phyloP scores from a whole-genome alignment of 2,797 vertebrate species.

The Anguilla obscura region DNA sequence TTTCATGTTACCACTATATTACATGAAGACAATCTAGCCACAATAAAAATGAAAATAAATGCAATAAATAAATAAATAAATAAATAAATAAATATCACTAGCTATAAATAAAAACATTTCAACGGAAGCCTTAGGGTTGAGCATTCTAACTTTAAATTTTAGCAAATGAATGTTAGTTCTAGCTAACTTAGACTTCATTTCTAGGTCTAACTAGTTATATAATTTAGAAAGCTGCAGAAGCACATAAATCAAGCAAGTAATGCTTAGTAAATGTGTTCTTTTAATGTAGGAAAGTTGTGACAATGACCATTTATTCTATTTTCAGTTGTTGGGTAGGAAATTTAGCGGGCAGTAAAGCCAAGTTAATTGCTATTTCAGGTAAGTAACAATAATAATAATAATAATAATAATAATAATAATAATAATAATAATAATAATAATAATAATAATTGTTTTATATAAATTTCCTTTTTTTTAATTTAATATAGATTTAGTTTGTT shows the following conservation, averaged over 20 bases:
- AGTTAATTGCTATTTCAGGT: too few relatives aligned
- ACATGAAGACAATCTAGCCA: too few relatives aligned
- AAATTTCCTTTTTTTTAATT: background rate
- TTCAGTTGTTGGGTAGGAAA: too few relatives aligned
- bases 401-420: background rate
- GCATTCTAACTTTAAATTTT: background rate
- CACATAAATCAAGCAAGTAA: background rate
- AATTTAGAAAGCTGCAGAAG: background rate
- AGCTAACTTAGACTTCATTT: background rate
- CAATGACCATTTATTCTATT: too few relatives aligned
- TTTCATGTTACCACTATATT: too few relatives aligned
- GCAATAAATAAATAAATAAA: too few relatives aligned
- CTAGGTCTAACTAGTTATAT: background rate
- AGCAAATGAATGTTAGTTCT: background rate
- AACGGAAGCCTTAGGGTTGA: too few relatives aligned
- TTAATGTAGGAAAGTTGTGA: background rate
- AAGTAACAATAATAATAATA: too few relatives aligned
- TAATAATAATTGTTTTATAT: background rate
- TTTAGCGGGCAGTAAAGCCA: too few relatives aligned
- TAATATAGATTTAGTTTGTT: background rate
- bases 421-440: background rate
- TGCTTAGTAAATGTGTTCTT: background rate
- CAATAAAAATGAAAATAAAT: too few relatives aligned
- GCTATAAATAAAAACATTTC: too few relatives aligned
- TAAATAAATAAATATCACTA: too few relatives aligned